Conservation (phyloP, 2,888 invertebrate species). For the Philereme transversata region DNA sequence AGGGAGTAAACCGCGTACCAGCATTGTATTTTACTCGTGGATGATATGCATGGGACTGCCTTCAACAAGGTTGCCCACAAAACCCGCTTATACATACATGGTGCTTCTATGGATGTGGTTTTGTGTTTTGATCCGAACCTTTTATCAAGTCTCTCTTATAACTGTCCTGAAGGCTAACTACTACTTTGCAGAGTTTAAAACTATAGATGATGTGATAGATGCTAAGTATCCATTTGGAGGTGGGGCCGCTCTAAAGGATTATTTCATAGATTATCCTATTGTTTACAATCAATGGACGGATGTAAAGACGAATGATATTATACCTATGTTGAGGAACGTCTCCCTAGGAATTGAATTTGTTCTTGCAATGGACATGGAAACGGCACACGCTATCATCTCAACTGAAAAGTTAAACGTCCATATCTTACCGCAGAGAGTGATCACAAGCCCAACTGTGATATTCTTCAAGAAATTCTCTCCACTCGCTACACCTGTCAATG, state of each 20-base stretch:
- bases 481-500: conserved; percentile 50
- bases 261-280: conserved; percentile 55
- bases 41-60: conserved; percentile 68
- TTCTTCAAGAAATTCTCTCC: conserved; percentile 71
- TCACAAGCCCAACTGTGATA: conserved; percentile 56
- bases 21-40: conserved; percentile 60
- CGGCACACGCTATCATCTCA: conserved; percentile 47
- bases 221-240: conserved; percentile 65
- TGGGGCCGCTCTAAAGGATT: conserved; percentile 60
- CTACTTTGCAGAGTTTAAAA: conserved; percentile 52
- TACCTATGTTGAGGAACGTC: conserved; percentile 48
- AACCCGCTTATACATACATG: conserved; percentile 51
- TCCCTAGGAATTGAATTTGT: conserved; percentile 60
- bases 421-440: conserved; percentile 54
- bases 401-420: conserved; percentile 49
- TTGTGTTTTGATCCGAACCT: conserved; percentile 65
- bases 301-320: conserved; percentile 49
- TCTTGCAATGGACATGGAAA: conserved; percentile 59
- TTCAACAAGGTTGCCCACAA: conserved; percentile 52
- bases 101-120: conserved; percentile 66
- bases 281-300: conserved; percentile 59
- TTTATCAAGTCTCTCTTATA: conserved; percentile 68
- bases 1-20: conserved; percentile 35
- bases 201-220: conserved; percentile 58
- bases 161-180: conserved; percentile 61